Conservation (phyloP, 2,797 vertebrate genomes). For the Danio tinwini region DNA sequence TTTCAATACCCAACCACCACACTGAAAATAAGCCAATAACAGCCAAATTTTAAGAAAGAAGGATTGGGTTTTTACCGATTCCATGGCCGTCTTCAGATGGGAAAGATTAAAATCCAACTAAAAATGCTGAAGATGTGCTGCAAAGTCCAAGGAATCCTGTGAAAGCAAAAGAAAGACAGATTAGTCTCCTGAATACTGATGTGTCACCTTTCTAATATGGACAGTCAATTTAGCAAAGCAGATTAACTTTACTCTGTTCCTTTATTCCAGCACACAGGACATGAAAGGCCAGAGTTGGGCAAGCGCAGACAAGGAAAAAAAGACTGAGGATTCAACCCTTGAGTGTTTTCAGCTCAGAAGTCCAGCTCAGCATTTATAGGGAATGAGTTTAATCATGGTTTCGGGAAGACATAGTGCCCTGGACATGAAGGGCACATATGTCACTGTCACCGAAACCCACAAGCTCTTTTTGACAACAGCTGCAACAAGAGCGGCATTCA, state of each 20-base stretch:
- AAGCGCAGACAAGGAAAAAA: background rate
- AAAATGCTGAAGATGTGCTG: slow-evolving; percentile 64
- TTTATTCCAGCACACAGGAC: background rate
- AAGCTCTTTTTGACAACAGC: slow-evolving; percentile 38
- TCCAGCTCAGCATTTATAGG: slow-evolving; percentile 54
- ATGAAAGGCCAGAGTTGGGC: background rate
- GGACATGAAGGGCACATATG: slow-evolving; percentile 60
- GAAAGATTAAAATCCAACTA: slow-evolving; percentile 81
- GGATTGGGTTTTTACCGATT: slow-evolving; percentile 80
- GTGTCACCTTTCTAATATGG: slow-evolving; percentile 62
- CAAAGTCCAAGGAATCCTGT: slow-evolving; percentile 76
- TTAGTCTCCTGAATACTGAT: slow-evolving; percentile 64
- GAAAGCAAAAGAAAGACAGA: slow-evolving; percentile 64
- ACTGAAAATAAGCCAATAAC: background rate
- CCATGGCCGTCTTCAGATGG: slow-evolving; percentile 82
- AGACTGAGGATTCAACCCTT: slow-evolving; percentile 36
- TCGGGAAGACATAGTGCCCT: slow-evolving; percentile 60
- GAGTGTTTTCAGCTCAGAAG: slow-evolving; percentile 46
- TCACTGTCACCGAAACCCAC: slow-evolving; percentile 37
- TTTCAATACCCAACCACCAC: background rate
- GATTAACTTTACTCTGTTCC: slow-evolving; percentile 9
- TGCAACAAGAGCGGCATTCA: background rate
- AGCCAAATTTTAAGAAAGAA: slow-evolving; percentile 34
- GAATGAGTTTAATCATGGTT: slow-evolving; percentile 71
- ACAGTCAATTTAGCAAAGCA: slow-evolving; percentile 30